Conservation (phyloP, 2,797 vertebrate species). For the Crossoptilon crossoptilon region DNA sequence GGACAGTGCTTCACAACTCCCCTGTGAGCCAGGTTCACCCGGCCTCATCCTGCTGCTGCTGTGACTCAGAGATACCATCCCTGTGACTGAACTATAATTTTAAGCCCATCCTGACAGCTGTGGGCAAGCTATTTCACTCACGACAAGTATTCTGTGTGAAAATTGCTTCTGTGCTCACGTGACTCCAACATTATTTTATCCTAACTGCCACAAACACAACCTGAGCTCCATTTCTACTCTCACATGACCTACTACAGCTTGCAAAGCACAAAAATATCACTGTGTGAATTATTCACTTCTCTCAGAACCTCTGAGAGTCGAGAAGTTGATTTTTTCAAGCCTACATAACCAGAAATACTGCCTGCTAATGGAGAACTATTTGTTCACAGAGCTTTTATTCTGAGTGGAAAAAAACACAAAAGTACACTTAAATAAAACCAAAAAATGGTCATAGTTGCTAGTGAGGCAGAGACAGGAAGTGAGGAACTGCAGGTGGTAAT, state of each 20-base stretch:
- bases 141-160: neutral
- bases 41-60: neutral
- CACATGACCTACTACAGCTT: fast-evolving
- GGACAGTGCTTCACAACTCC: neutral
- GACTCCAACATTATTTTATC: neutral
- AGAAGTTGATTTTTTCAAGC: neutral
- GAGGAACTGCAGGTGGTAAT: slow-evolving; percentile 63
- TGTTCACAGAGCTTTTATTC: neutral
- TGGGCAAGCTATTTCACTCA: neutral
- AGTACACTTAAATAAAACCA: neutral
- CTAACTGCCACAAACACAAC: neutral
- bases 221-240: neutral
- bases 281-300: neutral
- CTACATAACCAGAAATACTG: neutral
- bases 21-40: neutral
- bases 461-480: slow-evolving; percentile 53
- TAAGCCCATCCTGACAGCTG: slow-evolving; percentile 20
- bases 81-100: neutral
- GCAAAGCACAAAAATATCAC: neutral
- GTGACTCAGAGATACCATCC: neutral
- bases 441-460: slow-evolving; percentile 48
- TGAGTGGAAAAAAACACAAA: neutral
- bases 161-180: neutral
- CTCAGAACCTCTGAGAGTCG: neutral
- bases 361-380: neutral